Evolutionary conservation across 2,888 invertebrate species (phyloP).

Genomic region (Lasioglossum zephyrum): DNA sequence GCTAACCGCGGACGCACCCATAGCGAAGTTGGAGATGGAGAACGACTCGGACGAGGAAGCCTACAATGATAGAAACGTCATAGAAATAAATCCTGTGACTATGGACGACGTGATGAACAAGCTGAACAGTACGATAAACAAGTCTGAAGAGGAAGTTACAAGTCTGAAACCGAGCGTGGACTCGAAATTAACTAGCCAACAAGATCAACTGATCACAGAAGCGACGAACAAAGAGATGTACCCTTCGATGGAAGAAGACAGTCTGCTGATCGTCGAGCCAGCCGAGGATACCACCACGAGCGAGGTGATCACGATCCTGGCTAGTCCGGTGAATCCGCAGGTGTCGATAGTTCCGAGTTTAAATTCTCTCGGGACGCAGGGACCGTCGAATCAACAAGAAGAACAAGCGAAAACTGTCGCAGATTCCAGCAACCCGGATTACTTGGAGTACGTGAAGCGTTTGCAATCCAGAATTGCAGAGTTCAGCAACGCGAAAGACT

Average conservation of each 20-base stretch:
- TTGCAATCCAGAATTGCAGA: conserved; percentile 89
- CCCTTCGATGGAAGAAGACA: conserved; percentile 86
- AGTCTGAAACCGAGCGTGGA: not conserved
- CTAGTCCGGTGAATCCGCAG: conserved; percentile 85
- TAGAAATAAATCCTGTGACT: conserved; percentile 80
- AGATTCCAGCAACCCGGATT: conserved; percentile 82
- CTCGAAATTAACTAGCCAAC: conserved; percentile 45
- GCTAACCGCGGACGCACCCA: conserved; percentile 73
- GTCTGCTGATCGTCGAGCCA: conserved; percentile 86
- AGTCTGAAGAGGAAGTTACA: not conserved
- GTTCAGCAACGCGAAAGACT: conserved; percentile 89
- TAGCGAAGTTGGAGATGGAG: conserved; percentile 79
- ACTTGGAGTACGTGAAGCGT: conserved; percentile 88
- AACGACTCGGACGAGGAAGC: conserved; percentile 78
- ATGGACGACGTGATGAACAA: conserved; percentile 80
- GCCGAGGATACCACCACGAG: conserved; percentile 87
- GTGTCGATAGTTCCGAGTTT: conserved; percentile 50
- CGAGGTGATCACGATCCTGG: conserved; percentile 86
- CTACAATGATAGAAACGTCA: conserved; percentile 75
- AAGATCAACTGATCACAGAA: conserved; percentile 84
- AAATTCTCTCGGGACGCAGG: not conserved
- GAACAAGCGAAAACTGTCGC: conserved; percentile 66
- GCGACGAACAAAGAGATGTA: conserved; percentile 77
- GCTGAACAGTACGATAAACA: conserved; percentile 59
- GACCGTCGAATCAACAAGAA: conserved; percentile 31